These are phyloP conservation scores for Alauda arvensis DNA, from an alignment of 2,797 vertebrate species.

Conservation along the genomic window DNA sequence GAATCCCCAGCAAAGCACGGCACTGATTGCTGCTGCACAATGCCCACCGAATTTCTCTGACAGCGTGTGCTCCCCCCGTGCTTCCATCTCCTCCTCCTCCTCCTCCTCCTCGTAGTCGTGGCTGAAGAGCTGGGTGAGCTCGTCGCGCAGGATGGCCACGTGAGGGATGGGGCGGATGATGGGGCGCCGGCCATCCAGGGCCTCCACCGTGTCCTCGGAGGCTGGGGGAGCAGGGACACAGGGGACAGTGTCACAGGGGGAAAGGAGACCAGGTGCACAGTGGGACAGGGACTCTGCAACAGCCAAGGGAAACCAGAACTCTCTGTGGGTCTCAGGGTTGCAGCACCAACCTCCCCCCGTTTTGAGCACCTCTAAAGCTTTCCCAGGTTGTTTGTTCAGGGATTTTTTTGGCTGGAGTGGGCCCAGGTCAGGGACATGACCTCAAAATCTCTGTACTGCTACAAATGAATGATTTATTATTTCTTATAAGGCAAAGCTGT, in stretches of 20 bases:
- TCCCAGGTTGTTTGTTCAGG: no score
- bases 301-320: not conserved
- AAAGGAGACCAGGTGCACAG: no score
- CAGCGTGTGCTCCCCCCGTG: conserved; percentile 85
- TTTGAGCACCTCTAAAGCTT: no score
- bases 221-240: conserved; percentile 27
- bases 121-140: conserved; percentile 76
- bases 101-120: conserved; percentile 81
- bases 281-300: not conserved
- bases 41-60: conserved; percentile 86
- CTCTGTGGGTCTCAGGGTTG: not conserved
- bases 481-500: not conserved
- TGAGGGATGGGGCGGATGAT: conserved; percentile 73
- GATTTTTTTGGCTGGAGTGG: not conserved
- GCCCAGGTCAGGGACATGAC: accelerated
- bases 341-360: accelerated
- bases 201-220: conserved; percentile 65
- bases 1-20: accelerated
- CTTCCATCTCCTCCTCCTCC: conserved; percentile 80
- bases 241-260: not conserved
- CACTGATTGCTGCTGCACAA: not conserved
- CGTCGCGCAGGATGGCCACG: conserved; percentile 76
- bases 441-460: not conserved
- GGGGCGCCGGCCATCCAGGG: conserved; percentile 54
- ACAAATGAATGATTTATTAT: not conserved